These are phyloP conservation scores for rat (Rattus norvegicus) DNA, from an alignment of 2,113 vertebrate species.

Conservation along the genomic window DNA sequence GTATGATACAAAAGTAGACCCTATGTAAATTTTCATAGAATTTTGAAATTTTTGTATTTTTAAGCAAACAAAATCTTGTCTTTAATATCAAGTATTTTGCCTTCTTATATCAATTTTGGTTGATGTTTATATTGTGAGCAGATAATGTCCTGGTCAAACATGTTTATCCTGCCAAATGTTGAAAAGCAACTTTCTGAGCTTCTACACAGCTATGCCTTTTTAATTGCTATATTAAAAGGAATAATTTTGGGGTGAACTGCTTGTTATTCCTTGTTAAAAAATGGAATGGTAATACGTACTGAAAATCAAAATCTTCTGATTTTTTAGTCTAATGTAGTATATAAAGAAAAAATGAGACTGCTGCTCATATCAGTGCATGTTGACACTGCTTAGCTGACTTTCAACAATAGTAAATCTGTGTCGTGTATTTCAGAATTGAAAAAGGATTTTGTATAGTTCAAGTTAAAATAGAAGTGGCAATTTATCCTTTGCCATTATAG, in stretches of 20 bases:
- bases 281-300: not conserved
- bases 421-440: not conserved
- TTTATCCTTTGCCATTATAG: not conserved
- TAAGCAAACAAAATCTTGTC: not conserved
- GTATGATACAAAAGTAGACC: not conserved
- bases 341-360: not conserved
- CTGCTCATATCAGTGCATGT: not conserved
- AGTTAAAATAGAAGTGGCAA: not conserved
- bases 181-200: not conserved
- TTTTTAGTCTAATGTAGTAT: not conserved
- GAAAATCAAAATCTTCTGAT: not conserved
- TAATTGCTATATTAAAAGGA: not conserved
- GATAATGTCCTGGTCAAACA: not conserved
- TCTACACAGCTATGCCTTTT: not conserved
- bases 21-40: not conserved
- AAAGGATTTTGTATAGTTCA: not conserved
- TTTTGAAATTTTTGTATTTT: not conserved
- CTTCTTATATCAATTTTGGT: not conserved
- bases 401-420: not conserved
- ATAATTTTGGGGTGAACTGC: not conserved
- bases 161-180: not conserved
- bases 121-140: not conserved
- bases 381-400: not conserved
- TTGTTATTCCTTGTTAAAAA: constrained; percentile 11
- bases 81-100: not conserved